phyloP scores from a whole-genome alignment of 1,140 invertebrate species.

The Drosophila pectinifera region DNA sequence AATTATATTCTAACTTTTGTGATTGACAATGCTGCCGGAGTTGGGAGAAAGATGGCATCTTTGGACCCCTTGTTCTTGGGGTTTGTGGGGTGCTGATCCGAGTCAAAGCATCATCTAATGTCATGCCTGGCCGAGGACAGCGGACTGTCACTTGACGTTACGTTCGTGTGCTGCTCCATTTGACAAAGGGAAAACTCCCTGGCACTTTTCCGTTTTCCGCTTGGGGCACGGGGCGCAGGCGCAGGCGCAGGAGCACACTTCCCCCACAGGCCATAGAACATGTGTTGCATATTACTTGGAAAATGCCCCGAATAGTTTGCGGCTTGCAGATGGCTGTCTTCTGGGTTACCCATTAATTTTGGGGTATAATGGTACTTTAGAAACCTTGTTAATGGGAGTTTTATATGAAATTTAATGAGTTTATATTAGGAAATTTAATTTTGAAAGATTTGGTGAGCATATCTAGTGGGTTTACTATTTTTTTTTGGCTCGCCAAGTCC shows the following conservation, averaged over 20 bases:
- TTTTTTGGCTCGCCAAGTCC: no score
- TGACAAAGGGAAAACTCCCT: constrained; percentile 42
- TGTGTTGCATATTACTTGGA: constrained; percentile 71
- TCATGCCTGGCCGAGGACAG: constrained; percentile 54
- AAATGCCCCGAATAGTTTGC: constrained; percentile 57
- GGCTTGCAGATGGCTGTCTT: constrained; percentile 40
- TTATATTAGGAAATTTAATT: not conserved
- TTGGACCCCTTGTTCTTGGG: constrained; percentile 8
- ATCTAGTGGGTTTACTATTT: no score
- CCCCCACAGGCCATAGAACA: constrained; percentile 35
- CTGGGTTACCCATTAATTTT: not conserved
- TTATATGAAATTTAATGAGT: not conserved
- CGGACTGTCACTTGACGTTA: constrained; percentile 54
- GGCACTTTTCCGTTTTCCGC: constrained; percentile 22
- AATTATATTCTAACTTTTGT: constrained; percentile 12
- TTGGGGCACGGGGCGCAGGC: constrained; percentile 39
- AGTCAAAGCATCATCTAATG: constrained; percentile 59
- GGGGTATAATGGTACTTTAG: not conserved
- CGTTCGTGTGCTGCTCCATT: constrained; percentile 49
- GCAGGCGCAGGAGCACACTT: constrained; percentile 37
- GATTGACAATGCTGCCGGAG: constrained; percentile 45
- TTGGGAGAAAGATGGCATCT: not conserved
- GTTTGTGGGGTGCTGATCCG: constrained; percentile 33
- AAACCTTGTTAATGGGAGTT: no score
- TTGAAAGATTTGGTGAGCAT: no score